phyloP scores from a whole-genome alignment of 1,140 invertebrate genomes.

The Brachionus sp. region DNA sequence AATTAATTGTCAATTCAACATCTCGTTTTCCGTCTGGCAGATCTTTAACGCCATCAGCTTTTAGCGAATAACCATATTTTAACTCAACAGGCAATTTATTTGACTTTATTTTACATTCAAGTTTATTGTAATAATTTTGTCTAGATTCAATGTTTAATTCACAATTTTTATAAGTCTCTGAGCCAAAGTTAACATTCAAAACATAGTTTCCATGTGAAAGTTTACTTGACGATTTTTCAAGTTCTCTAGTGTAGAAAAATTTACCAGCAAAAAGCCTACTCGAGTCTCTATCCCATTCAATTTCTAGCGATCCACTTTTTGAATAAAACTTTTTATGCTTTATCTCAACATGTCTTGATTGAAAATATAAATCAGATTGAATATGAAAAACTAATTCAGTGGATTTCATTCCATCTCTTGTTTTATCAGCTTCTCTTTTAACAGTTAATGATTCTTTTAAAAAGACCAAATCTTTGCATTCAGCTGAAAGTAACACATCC shows the following conservation, averaged over 20 bases:
- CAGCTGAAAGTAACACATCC: not conserved
- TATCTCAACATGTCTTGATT: not conserved
- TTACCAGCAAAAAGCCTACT: not conserved
- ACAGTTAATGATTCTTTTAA: not conserved
- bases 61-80: conserved; percentile 27
- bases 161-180: not conserved
- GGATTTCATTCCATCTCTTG: not conserved
- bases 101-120: conserved; percentile 23
- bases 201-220: conserved; percentile 2
- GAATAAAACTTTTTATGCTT: not conserved
- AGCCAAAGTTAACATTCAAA: not conserved
- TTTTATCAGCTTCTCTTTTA: not conserved
- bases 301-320: not conserved
- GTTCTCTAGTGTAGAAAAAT: not conserved
- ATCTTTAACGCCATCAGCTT: not conserved
- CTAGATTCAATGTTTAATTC: conserved; percentile 39
- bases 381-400: not conserved
- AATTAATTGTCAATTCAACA: not conserved
- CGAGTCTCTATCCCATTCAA: not conserved
- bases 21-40: not conserved
- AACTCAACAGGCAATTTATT: conserved; percentile 30
- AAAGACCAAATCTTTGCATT: not conserved
- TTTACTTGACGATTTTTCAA: not conserved
- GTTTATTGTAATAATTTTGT: conserved; percentile 6
- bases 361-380: not conserved